Evolutionary conservation across 2,113 vertebrate species (phyloP).

Genomic region (Fukomys damarensis): DNA sequence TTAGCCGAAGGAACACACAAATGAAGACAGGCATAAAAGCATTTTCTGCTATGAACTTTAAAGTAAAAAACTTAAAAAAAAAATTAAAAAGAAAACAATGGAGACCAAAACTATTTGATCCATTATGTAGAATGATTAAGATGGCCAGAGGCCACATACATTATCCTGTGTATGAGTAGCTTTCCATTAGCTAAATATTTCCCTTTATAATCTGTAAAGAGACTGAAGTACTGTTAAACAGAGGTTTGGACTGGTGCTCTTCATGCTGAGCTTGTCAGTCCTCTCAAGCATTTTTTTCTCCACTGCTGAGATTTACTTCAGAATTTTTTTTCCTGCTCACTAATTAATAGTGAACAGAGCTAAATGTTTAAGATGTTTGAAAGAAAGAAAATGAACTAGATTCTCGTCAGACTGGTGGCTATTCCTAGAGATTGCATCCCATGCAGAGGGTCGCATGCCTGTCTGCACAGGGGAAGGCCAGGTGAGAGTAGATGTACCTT

Average conservation of each 20-base stretch:
- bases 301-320: slow-evolving; percentile 41
- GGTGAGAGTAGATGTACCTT: background rate
- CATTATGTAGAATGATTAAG: slow-evolving; percentile 60
- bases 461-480: background rate
- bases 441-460: background rate
- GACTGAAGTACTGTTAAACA: slow-evolving; percentile 48
- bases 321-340: slow-evolving; percentile 51
- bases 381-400: slow-evolving; percentile 16
- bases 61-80: slow-evolving; percentile 19
- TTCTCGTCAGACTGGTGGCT: background rate
- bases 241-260: slow-evolving; percentile 18
- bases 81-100: background rate
- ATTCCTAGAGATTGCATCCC: background rate
- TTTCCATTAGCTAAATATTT: slow-evolving; percentile 65
- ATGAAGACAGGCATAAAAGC: background rate
- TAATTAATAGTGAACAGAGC: slow-evolving; percentile 30
- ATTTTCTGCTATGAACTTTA: slow-evolving; percentile 29
- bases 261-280: background rate
- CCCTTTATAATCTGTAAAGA: slow-evolving; percentile 58
- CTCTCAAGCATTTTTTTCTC: slow-evolving; percentile 31
- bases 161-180: slow-evolving; percentile 50
- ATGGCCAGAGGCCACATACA: slow-evolving; percentile 52
- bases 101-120: slow-evolving; percentile 63
- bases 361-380: slow-evolving; percentile 39
- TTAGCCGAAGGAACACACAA: background rate